Conservation (phyloP, 2,113 vertebrate species). For the Dendropsophus ebraccatus region DNA sequence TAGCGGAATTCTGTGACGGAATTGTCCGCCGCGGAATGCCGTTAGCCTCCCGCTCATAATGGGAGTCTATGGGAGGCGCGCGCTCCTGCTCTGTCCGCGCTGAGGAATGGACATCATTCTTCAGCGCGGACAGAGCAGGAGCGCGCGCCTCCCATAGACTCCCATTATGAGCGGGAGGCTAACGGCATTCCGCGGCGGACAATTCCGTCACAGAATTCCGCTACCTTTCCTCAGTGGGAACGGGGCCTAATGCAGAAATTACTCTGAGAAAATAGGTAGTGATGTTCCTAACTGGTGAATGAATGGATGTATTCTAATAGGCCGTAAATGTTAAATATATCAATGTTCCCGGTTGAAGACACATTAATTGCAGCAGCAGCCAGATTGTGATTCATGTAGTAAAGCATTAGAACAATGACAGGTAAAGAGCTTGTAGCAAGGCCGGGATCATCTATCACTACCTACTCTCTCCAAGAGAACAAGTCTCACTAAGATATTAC, state of each 20-base stretch:
- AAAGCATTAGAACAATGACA: conserved; percentile 20
- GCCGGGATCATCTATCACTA: background rate
- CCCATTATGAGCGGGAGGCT: too few species aligned
- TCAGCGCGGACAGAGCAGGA: too few species aligned
- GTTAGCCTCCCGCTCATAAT: too few species aligned
- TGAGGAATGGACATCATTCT: too few species aligned
- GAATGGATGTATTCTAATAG: conserved; percentile 20
- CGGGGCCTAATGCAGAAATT: conserved; percentile 8
- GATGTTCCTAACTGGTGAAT: background rate
- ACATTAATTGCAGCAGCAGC: conserved; percentile 27
- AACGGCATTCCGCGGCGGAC: too few species aligned
- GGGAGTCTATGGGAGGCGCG: too few species aligned
- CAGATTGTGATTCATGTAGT: conserved; percentile 23
- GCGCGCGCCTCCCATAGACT: too few species aligned
- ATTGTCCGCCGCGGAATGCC: too few species aligned
- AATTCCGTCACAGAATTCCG: too few species aligned
- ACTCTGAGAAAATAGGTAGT: conserved; percentile 20
- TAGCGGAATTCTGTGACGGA: too few species aligned
- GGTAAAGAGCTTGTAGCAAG: conserved; percentile 2
- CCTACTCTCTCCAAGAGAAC: background rate
- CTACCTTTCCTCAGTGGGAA: background rate
- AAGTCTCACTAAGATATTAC: too few species aligned
- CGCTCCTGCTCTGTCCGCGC: too few species aligned
- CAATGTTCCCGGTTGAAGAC: conserved; percentile 10
- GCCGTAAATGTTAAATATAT: conserved; percentile 44